Evolutionary conservation across 1,140 invertebrate species (phyloP).

Genomic region (Rhyzopertha dominica): DNA sequence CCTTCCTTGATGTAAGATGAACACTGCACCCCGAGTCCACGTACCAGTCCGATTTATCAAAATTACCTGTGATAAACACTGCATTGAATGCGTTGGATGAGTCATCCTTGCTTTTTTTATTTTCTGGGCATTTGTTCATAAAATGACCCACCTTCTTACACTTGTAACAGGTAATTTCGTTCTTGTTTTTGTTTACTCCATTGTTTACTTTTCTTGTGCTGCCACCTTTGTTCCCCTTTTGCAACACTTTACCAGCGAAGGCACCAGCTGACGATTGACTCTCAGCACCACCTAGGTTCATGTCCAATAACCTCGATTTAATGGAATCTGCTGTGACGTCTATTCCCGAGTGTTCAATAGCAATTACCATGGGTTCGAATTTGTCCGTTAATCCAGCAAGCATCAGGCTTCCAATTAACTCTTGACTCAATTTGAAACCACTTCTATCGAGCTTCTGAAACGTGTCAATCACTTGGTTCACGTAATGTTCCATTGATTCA

Average conservation of each 20-base stretch:
- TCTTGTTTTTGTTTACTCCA: constrained; percentile 19
- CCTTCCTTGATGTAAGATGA: constrained; percentile 30
- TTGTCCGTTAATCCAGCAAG: constrained; percentile 39
- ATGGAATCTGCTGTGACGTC: constrained; percentile 40
- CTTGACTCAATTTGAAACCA: constrained; percentile 35
- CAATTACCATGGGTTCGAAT: constrained; percentile 32
- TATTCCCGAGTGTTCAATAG: constrained; percentile 38
- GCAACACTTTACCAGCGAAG: constrained; percentile 4
- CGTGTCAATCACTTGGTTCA: constrained; percentile 16
- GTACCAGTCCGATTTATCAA: constrained; percentile 32
- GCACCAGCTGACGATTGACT: constrained; percentile 6
- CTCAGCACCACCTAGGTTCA: constrained; percentile 22
- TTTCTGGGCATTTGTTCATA: constrained; percentile 21
- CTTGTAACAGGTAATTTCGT: constrained; percentile 25
- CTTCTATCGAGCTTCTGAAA: constrained; percentile 29
- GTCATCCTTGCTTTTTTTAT: not conserved
- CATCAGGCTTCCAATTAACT: constrained; percentile 40
- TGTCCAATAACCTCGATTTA: constrained; percentile 42
- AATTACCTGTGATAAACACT: constrained; percentile 25
- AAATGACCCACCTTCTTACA: constrained; percentile 31
- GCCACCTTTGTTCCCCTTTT: constrained; percentile 1
- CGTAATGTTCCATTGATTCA: constrained; percentile 21
- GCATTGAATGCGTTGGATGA: constrained; percentile 27
- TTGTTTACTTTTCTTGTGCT: constrained; percentile 3
- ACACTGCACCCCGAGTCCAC: constrained; percentile 35